Percentiles rank a stretch among this genome's conserved stretches.
Conservation (phyloP, 1,140 invertebrate species). For the Ganaspis sp. region DNA sequence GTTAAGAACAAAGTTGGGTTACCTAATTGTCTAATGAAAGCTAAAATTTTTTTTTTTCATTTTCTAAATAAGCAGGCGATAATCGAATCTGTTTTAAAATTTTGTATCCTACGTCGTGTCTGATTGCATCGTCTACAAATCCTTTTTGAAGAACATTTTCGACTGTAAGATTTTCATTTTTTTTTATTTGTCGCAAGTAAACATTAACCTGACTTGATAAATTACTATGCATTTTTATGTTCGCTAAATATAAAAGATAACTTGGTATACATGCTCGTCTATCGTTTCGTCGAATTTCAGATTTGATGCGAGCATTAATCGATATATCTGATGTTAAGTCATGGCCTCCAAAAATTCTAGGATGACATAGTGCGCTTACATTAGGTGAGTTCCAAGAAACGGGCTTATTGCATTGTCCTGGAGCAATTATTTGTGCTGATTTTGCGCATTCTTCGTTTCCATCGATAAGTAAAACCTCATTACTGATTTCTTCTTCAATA, state of each 20-base stretch:
- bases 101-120: background rate
- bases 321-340: background rate
- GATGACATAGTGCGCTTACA: background rate
- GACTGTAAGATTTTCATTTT: background rate
- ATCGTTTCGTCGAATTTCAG: background rate
- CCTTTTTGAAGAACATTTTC: background rate
- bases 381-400: background rate
- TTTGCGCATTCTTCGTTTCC: too few relatives aligned
- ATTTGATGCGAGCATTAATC: background rate
- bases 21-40: too few relatives aligned
- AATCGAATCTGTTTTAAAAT: background rate
- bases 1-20: background rate
- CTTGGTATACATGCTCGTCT: background rate
- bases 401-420: background rate
- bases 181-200: slow-evolving; percentile 1
- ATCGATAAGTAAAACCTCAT: background rate
- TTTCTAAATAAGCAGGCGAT: background rate
- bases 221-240: too few relatives aligned
- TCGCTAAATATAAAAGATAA: slow-evolving; percentile 4
- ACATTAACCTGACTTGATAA: background rate
- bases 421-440: too few relatives aligned
- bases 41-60: too few relatives aligned
- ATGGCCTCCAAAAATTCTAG: background rate
- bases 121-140: background rate
- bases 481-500: background rate